Percentiles rank a stretch among this genome's conserved stretches.
phyloP scores from a whole-genome alignment of 2,113 vertebrate genomes.

The Loxodonta africana region DNA sequence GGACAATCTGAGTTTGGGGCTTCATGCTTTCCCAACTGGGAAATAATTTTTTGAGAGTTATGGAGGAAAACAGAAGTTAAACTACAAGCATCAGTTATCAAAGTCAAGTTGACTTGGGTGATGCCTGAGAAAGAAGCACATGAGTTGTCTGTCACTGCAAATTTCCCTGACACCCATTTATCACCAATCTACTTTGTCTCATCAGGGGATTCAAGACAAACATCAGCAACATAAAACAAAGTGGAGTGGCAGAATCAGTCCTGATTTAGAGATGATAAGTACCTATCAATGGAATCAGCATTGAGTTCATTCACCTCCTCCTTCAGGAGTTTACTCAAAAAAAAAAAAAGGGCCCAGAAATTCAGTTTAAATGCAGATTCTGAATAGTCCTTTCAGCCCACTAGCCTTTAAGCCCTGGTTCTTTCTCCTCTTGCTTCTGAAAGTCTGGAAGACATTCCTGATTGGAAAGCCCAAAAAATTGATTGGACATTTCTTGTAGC shows the following conservation, averaged over 20 bases:
- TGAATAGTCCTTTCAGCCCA: not conserved
- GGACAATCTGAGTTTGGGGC: not conserved
- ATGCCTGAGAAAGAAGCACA: not conserved
- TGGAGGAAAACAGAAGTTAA: slow-evolving; percentile 31
- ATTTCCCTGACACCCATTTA: not conserved
- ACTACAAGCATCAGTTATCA: not conserved
- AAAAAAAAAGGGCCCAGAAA: not conserved
- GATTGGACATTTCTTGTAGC: slow-evolving; percentile 6
- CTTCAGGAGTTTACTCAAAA: not conserved
- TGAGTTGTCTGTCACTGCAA: not conserved
- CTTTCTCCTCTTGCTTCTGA: not conserved
- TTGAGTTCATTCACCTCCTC: not conserved
- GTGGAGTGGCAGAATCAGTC: not conserved
- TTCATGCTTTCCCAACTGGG: not conserved
- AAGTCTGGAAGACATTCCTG: not conserved
- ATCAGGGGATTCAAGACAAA: not conserved
- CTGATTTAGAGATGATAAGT: not conserved
- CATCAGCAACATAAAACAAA: not conserved
- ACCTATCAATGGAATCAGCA: not conserved
- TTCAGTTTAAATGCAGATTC: not conserved
- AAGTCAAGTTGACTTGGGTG: not conserved
- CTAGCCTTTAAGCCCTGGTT: not conserved
- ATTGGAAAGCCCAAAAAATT: not conserved
- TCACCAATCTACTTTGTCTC: not conserved
- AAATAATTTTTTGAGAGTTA: not conserved